Percentiles rank a stretch among this genome's conserved stretches.
phyloP scores from a whole-genome alignment of 2,113 vertebrate genomes.

The Octodon degus region DNA sequence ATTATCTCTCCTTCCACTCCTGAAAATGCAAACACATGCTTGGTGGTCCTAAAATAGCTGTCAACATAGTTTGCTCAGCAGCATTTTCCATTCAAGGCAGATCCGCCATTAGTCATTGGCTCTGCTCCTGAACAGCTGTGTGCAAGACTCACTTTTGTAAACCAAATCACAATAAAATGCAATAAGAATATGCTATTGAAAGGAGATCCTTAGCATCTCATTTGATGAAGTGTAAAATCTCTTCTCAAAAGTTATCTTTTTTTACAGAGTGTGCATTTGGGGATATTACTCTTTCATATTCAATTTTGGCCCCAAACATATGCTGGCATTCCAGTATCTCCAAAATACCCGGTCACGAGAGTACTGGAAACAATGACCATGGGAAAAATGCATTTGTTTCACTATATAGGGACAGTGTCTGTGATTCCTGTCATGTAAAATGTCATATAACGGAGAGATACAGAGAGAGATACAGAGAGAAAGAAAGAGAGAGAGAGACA shows the following conservation, averaged over 20 bases:
- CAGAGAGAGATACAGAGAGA: background rate
- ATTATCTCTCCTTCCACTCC: constrained; percentile 38
- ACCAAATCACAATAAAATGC: constrained; percentile 31
- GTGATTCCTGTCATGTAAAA: background rate
- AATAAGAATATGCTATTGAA: constrained; percentile 41
- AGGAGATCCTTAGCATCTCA: constrained; percentile 38
- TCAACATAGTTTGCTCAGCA: constrained; percentile 61
- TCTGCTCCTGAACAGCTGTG: constrained; percentile 65
- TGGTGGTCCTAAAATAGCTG: constrained; percentile 68
- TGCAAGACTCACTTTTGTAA: constrained; percentile 61
- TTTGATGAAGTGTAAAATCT: constrained; percentile 50
- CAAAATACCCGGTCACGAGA: background rate
- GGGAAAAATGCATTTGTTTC: constrained; percentile 11
- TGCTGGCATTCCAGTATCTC: background rate
- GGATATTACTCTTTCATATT: background rate
- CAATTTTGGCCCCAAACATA: background rate
- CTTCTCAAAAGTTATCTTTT: constrained; percentile 10
- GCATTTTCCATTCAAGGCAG: constrained; percentile 62
- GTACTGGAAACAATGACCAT: background rate
- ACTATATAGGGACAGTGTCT: background rate
- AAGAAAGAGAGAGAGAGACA: background rate
- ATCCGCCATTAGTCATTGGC: constrained; percentile 55
- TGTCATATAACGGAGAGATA: background rate
- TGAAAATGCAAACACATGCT: constrained; percentile 67
- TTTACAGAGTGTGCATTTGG: background rate